phyloP scores from a whole-genome alignment of 2,888 invertebrate genomes.

The Polyommatus icarus region DNA sequence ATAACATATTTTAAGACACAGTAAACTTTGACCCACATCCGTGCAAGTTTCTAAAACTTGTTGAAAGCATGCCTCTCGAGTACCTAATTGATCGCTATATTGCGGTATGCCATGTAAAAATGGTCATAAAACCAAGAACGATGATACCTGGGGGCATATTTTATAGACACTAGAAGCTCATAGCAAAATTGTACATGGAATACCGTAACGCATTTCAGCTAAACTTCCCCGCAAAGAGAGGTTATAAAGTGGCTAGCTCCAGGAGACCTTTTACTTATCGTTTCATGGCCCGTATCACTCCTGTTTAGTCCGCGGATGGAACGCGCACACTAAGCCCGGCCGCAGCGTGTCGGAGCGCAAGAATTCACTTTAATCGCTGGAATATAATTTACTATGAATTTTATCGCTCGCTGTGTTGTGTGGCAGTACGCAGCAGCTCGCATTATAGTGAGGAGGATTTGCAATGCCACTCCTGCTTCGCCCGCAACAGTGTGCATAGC shows the following conservation, averaged over 20 bases:
- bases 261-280: slow-evolving; percentile 55
- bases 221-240: slow-evolving; percentile 45
- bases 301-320: slow-evolving; percentile 44
- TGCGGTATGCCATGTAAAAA: slow-evolving; percentile 4
- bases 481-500: too few relatives aligned
- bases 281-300: slow-evolving; percentile 44
- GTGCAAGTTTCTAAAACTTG: not conserved
- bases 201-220: slow-evolving; percentile 73
- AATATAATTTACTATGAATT: too few relatives aligned
- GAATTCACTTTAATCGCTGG: too few relatives aligned
- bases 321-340: not conserved
- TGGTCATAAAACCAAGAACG: slow-evolving; percentile 5
- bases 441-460: too few relatives aligned
- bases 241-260: slow-evolving; percentile 41
- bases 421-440: too few relatives aligned
- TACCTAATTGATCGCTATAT: not conserved
- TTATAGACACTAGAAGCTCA: slow-evolving; percentile 63
- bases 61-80: not conserved
- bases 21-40: not conserved
- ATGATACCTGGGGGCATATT: slow-evolving; percentile 11
- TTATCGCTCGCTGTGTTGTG: too few relatives aligned
- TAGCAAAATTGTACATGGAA: slow-evolving; percentile 74
- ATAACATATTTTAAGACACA: not conserved
- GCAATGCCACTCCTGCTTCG: too few relatives aligned
- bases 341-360: not conserved